Evolutionary conservation across 2,797 vertebrate species (phyloP).

Genomic region (Pseudocheirus occidentalis): DNA sequence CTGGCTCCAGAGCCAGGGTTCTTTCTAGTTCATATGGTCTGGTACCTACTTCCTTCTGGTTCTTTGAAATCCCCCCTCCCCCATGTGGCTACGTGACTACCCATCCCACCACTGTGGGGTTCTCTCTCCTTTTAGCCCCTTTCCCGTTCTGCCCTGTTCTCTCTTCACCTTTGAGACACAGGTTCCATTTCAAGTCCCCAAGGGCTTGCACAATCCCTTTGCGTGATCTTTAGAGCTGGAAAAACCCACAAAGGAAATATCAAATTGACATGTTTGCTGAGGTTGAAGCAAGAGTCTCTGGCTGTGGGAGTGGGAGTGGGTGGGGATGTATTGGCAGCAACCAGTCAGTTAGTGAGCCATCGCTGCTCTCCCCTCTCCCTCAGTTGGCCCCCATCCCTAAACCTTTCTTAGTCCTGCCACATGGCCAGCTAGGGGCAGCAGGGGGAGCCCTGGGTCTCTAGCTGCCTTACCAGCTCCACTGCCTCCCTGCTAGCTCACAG

Average conservation of each 20-base stretch:
- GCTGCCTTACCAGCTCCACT: not conserved
- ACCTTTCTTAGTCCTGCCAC: rapidly evolving
- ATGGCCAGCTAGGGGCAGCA: conserved; percentile 63
- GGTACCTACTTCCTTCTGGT: not conserved
- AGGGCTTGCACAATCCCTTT: not conserved
- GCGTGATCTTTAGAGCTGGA: not conserved
- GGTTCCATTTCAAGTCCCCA: not conserved
- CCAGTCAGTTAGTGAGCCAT: not conserved
- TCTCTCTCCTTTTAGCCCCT: not conserved
- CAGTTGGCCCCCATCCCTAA: not conserved
- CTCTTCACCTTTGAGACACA: not conserved
- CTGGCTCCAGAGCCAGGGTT: not conserved
- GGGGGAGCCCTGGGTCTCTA: conserved; percentile 63
- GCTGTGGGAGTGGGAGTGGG: not conserved
- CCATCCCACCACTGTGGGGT: not conserved
- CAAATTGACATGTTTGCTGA: not conserved
- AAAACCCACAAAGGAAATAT: not conserved
- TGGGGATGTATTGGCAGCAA: not conserved
- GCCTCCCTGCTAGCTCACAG: too few relatives aligned
- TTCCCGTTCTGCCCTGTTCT: not conserved
- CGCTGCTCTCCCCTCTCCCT: not conserved
- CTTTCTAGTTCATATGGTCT: not conserved
- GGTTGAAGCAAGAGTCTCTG: not conserved
- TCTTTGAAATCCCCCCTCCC: not conserved
- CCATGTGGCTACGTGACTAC: not conserved